Conservation (phyloP, 2,113 vertebrate species). For the Ibidorhyncha struthersii region DNA sequence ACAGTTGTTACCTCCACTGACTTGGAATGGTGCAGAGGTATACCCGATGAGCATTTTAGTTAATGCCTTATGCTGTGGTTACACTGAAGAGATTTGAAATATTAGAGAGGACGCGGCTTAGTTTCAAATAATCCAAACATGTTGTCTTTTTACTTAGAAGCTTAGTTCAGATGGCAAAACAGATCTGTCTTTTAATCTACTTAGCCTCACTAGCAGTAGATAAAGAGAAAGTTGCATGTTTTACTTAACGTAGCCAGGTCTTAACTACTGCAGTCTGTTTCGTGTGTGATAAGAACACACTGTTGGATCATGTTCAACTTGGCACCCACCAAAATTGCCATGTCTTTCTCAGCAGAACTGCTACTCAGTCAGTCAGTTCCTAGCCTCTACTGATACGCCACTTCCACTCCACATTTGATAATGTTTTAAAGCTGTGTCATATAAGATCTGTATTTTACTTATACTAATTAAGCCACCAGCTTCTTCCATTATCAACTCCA, state of each 20-base stretch:
- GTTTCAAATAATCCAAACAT: neutral
- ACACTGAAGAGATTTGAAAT: neutral
- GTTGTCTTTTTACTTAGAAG: neutral
- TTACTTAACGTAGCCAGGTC: neutral
- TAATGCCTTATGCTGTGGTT: neutral
- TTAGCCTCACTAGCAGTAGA: neutral
- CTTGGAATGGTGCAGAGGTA: neutral
- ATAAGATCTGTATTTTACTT: neutral
- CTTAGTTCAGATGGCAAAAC: neutral
- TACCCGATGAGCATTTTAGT: neutral
- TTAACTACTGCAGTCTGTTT: neutral
- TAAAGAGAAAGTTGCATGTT: neutral
- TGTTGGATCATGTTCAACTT: neutral
- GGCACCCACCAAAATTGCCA: neutral
- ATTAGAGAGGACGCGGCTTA: neutral
- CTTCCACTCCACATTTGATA: neutral
- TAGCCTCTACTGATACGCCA: neutral
- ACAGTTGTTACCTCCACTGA: neutral
- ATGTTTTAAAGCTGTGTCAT: neutral
- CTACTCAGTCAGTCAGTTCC: neutral
- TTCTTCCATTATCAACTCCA: neutral
- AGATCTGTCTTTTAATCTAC: neutral
- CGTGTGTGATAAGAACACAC: neutral
- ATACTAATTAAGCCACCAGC: neutral
- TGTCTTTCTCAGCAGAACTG: neutral